Evolutionary conservation across 2,113 vertebrate species (phyloP).

Genomic region (Ammodytes marinus): DNA sequence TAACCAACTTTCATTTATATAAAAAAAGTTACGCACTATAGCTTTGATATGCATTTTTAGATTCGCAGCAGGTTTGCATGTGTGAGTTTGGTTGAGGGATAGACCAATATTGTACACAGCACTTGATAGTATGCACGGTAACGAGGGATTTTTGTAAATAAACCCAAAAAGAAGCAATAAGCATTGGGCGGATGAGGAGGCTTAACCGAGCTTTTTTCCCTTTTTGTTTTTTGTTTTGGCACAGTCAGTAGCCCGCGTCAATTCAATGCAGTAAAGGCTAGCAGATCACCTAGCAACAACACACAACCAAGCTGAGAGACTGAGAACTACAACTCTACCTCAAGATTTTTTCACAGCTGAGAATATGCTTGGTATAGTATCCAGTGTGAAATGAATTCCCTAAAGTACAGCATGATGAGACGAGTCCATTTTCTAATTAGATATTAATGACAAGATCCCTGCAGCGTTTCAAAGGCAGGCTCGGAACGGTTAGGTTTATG

Average conservation of each 20-base stretch:
- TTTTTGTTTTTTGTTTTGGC: constrained; percentile 15
- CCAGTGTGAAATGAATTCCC: constrained; percentile 38
- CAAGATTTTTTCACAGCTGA: neutral
- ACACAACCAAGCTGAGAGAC: constrained; percentile 32
- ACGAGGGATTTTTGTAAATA: constrained; percentile 4
- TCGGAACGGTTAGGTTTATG: constrained; percentile 45
- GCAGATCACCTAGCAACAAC: constrained; percentile 58
- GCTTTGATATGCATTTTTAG: constrained; percentile 19
- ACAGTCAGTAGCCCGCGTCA: constrained; percentile 50
- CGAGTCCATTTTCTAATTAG: constrained; percentile 58
- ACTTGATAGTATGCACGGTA: neutral
- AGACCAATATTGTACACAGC: constrained; percentile 4
- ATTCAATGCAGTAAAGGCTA: constrained; percentile 50
- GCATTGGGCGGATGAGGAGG: constrained; percentile 25
- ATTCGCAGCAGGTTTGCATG: constrained; percentile 25
- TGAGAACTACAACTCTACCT: neutral
- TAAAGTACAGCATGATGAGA: constrained; percentile 24
- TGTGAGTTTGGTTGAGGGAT: constrained; percentile 21
- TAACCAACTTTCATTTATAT: too few species aligned
- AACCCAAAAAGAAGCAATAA: constrained; percentile 30
- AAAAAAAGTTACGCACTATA: too few species aligned
- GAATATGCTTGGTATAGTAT: neutral
- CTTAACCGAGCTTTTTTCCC: constrained; percentile 46
- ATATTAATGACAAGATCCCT: constrained; percentile 61
- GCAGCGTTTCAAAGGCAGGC: constrained; percentile 32